Base-by-base conservation (phyloP, 2,797 vertebrate species). In the Brachyrhaphis roseni region DNA sequence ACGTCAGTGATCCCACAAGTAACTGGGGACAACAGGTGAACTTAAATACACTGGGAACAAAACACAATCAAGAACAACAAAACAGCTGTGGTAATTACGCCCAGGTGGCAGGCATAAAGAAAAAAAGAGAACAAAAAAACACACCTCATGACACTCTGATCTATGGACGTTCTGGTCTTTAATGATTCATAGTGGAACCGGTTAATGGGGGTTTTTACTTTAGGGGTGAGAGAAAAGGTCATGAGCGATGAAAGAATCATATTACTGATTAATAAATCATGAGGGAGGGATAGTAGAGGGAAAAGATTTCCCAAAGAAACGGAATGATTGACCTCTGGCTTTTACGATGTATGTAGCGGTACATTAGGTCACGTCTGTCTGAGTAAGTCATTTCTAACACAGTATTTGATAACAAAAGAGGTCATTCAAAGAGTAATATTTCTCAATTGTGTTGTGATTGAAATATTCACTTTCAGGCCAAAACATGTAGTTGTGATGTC, bases 201-300 rank as follows among this genome's bases (percentile, higher is more conserved):
- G 78, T 88, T 82, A 79, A 84, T 79, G 26, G 79, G 45, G 49
- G 72, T 77, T 77, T 59, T 53, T 79, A 57, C 72, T 72, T 75
- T 31, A 12, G 74, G 83, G 84, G 81, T 66, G 53, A 53, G 36
- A 77, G 53, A 16, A 87, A 83, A 84, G 75, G 78, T 84, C 79
- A 78, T 3, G 15, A 74, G 64, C 85, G 83, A 85, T 90, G 81
- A 86, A 90, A 91, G 66, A 92, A 84, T 87, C 80, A 92, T 88
- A 74, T 71, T 53, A 70, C 20, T 85, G 85, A 91, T 90, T 91
- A 90, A 90, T 91, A 91, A 92, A 84, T 77, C 83, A 90, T 90
- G 82, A 31, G 28, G 12, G 8, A n/a, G 47, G 57, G 57, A 11
- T 28, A 49, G 53, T 0, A 5, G 59, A 51, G 59, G 71, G 34